Percentiles rank a stretch among this genome's conserved stretches.
Evolutionary conservation across 2,888 invertebrate genomes (phyloP).

Genomic region (Cylloceria caligata): DNA sequence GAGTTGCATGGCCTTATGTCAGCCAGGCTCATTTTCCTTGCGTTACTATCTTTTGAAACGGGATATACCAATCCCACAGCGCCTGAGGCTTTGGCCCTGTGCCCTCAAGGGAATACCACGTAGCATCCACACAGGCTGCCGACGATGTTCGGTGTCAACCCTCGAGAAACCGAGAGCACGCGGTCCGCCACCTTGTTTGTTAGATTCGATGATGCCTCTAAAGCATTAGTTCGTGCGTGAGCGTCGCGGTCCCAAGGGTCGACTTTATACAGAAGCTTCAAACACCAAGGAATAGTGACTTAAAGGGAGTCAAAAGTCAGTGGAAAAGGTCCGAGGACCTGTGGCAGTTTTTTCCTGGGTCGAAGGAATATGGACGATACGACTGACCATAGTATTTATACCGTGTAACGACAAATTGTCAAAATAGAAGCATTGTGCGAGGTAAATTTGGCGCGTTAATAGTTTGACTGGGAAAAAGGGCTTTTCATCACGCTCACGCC

Average conservation of each 20-base stretch:
- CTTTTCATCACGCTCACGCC: constrained; percentile 36
- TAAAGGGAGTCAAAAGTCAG: constrained; percentile 46
- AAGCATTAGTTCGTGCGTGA: background rate
- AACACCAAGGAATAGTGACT: constrained; percentile 4
- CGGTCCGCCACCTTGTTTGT: constrained; percentile 30
- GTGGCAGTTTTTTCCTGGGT: background rate
- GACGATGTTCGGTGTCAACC: constrained; percentile 33
- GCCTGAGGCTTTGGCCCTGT: background rate
- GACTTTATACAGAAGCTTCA: background rate
- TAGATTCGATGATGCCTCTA: background rate
- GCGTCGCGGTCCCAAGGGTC: constrained; percentile 13
- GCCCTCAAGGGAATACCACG: constrained; percentile 27
- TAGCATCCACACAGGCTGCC: background rate
- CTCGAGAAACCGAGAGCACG: constrained; percentile 12
- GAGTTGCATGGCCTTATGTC: constrained; percentile 76
- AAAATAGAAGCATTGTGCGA: constrained; percentile 66
- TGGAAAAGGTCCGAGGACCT: constrained; percentile 30
- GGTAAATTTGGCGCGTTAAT: constrained; percentile 35
- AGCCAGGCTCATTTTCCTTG: constrained; percentile 71
- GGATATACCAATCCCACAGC: constrained; percentile 7
- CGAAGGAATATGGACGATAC: background rate
- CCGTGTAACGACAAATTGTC: constrained; percentile 69
- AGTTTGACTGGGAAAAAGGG: background rate
- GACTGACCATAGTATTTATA: background rate
- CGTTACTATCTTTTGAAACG: constrained; percentile 32